Percentiles rank a stretch among this genome's conserved stretches.
Evolutionary conservation across 2,113 vertebrate species (phyloP).

Genomic region (Spizaetus ornatus): DNA sequence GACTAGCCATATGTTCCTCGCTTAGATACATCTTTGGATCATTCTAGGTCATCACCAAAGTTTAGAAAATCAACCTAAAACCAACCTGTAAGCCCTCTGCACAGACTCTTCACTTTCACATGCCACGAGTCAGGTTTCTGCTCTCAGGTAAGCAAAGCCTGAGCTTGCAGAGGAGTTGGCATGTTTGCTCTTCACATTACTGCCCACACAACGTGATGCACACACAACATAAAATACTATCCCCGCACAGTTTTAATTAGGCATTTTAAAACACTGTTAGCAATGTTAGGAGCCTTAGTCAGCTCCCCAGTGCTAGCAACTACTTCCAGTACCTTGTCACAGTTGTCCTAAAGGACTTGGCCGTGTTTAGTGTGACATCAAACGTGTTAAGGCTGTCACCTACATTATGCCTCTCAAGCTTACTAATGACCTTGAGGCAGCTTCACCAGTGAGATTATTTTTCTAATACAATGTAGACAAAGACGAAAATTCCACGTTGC

Average conservation of each 20-base stretch:
- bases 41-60: constrained; percentile 60
- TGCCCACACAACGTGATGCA: background rate
- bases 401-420: background rate
- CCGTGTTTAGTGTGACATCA: background rate
- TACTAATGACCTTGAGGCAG: background rate
- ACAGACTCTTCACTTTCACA: background rate
- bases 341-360: background rate
- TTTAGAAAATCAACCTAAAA: constrained; percentile 60
- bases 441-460: background rate
- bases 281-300: background rate
- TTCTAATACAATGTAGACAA: background rate
- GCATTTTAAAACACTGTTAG: background rate
- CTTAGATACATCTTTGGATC: constrained; percentile 50
- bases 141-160: background rate
- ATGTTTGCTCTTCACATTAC: background rate
- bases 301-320: background rate
- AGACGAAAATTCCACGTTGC: background rate
- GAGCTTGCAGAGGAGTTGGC: background rate
- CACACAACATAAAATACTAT: background rate
- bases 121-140: background rate
- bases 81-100: background rate
- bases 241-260: background rate
- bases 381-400: background rate
- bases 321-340: background rate
- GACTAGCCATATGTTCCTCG: constrained; percentile 43